phyloP scores from a whole-genome alignment of 2,113 vertebrate species.

The Tonatia bakeri region DNA sequence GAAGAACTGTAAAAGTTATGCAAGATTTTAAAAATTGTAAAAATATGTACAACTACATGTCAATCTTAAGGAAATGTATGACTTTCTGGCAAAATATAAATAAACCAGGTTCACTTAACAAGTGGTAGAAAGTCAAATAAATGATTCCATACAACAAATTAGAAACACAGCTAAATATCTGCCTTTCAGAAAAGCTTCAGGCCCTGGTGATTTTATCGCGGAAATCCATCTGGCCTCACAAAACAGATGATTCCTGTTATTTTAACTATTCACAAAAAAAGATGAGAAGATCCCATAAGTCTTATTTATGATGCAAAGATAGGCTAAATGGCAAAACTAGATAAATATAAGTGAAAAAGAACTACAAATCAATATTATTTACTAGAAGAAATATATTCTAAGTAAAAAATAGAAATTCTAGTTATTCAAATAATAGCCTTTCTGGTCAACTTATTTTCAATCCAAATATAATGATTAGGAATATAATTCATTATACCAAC shows the following conservation, averaged over 20 bases:
- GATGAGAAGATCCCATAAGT: background rate
- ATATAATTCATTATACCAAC: background rate
- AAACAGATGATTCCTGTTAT: background rate
- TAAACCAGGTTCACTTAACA: background rate
- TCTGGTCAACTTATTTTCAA: background rate
- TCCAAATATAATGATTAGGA: background rate
- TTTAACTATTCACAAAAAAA: background rate
- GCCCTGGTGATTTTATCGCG: background rate
- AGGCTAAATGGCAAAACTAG: background rate
- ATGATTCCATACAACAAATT: background rate
- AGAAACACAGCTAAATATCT: background rate
- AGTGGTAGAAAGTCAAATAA: background rate
- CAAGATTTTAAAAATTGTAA: background rate
- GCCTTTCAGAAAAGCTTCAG: background rate
- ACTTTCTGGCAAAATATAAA: background rate
- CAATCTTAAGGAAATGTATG: background rate
- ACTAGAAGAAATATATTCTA: background rate
- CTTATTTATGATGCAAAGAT: background rate
- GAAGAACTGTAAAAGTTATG: background rate
- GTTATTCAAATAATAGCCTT: constrained; percentile 4
- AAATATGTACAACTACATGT: background rate
- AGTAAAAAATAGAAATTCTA: background rate
- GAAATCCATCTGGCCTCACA: background rate
- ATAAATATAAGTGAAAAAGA: background rate
- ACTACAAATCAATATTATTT: background rate